Conservation (phyloP, 1,140 invertebrate genomes). For the Protaetia brevitarsis region DNA sequence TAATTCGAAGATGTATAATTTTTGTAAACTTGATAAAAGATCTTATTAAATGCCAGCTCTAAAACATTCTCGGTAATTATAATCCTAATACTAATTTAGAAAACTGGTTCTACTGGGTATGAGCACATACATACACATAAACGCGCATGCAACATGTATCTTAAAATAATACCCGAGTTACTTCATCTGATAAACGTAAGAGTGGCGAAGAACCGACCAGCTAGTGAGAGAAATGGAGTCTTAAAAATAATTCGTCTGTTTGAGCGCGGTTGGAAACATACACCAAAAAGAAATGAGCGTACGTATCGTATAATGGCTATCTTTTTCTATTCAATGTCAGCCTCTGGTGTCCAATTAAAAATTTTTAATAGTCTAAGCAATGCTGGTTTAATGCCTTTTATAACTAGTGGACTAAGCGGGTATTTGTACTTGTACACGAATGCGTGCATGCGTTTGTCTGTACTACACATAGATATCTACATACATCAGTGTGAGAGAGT, state of each 20-base stretch:
- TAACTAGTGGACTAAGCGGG: neutral
- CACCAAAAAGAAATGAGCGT: neutral
- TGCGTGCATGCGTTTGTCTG: neutral
- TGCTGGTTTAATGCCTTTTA: slow-evolving; percentile 9
- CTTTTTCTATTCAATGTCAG: slow-evolving; percentile 8
- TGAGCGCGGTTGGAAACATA: slow-evolving; percentile 10
- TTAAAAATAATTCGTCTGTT: slow-evolving; percentile 12
- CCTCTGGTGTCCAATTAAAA: slow-evolving; percentile 13
- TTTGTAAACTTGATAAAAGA: slow-evolving; percentile 6
- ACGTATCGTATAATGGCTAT: neutral
- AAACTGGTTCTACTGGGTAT: slow-evolving; percentile 11
- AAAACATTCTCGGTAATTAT: slow-evolving; percentile 14
- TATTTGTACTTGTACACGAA: neutral
- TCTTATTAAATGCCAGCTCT: neutral
- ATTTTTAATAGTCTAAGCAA: slow-evolving; percentile 16
- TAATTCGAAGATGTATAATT: slow-evolving; percentile 12
- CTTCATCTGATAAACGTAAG: slow-evolving; percentile 12
- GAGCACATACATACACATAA: slow-evolving; percentile 11
- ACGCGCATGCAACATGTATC: slow-evolving; percentile 5
- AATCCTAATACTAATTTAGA: slow-evolving; percentile 10
- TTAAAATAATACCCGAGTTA: slow-evolving; percentile 11
- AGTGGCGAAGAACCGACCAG: slow-evolving; percentile 3
- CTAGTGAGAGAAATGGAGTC: slow-evolving; percentile 13
- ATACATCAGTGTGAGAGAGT: neutral
- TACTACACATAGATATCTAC: too few relatives aligned